These are phyloP conservation scores for Caradrina clavipalpis DNA, from an alignment of 2,888 invertebrate species.

Conservation along the genomic window DNA sequence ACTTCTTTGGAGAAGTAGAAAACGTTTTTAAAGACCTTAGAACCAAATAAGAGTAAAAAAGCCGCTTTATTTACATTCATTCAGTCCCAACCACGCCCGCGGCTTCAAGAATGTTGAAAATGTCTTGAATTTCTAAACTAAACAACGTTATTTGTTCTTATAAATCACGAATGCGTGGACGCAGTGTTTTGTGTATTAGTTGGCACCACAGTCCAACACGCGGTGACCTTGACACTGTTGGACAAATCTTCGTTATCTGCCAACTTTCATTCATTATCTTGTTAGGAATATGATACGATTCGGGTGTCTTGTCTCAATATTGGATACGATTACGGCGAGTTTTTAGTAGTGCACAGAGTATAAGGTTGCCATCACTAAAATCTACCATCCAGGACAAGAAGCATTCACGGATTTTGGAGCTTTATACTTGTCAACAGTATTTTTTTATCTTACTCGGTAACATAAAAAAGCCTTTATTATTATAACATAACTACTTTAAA, in stretches of 20 bases:
- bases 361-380: neutral
- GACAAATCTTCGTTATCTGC: conserved; percentile 76
- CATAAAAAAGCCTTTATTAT: no score
- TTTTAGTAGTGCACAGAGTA: neutral
- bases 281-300: conserved; percentile 58
- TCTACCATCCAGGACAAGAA: no score
- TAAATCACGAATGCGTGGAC: conserved; percentile 54
- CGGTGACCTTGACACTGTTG: conserved; percentile 83
- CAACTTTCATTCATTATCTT: conserved; percentile 82
- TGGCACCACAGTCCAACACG: conserved; percentile 73
- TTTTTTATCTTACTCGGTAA: no score
- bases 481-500: no score
- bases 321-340: neutral
- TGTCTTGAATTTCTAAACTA: conserved; percentile 30
- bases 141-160: conserved; percentile 38
- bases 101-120: conserved; percentile 32
- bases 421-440: no score
- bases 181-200: conserved; percentile 66
- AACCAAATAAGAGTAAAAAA: neutral
- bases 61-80: conserved; percentile 18
- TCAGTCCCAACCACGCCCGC: neutral
- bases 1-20: neutral
- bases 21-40: no score
- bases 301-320: conserved; percentile 32
- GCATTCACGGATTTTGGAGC: no score